Conservation (phyloP, 2,113 vertebrate genomes). For the Polyodon spathula region DNA sequence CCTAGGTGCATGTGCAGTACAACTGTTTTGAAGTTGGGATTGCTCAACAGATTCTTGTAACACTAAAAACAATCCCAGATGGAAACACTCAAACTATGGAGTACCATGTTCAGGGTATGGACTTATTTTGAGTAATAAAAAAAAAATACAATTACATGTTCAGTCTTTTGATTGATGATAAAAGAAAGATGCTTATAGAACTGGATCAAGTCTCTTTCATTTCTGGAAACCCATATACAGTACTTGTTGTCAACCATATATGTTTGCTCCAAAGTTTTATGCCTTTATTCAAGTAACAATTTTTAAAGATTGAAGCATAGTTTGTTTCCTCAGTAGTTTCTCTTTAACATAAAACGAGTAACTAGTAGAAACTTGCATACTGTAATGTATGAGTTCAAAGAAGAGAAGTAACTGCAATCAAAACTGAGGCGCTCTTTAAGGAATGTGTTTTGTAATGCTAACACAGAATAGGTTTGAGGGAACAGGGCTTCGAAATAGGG, state of each 20-base stretch:
- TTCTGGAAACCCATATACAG: neutral
- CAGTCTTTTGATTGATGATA: neutral
- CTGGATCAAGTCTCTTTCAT: neutral
- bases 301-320: neutral
- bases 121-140: neutral
- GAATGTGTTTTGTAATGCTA: too few relatives aligned
- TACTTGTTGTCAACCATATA: neutral
- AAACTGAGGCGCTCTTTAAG: too few relatives aligned
- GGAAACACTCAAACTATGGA: too few relatives aligned
- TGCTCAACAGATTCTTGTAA: slow-evolving; percentile 59
- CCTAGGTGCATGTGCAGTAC: slow-evolving; percentile 67
- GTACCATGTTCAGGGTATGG: slow-evolving; percentile 64
- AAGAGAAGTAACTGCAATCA: too few relatives aligned
- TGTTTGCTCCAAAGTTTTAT: neutral
- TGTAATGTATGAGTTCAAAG: too few relatives aligned
- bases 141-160: too few relatives aligned
- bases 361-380: too few relatives aligned
- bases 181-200: neutral
- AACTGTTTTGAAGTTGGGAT: slow-evolving; percentile 60
- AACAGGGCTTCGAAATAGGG: too few relatives aligned
- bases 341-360: neutral
- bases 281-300: neutral
- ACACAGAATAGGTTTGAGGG: too few relatives aligned
- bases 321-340: neutral
- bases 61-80: slow-evolving; percentile 61